These are phyloP conservation scores for Nannospalax galili DNA, from an alignment of 2,113 vertebrate genomes.

Conservation along the genomic window DNA sequence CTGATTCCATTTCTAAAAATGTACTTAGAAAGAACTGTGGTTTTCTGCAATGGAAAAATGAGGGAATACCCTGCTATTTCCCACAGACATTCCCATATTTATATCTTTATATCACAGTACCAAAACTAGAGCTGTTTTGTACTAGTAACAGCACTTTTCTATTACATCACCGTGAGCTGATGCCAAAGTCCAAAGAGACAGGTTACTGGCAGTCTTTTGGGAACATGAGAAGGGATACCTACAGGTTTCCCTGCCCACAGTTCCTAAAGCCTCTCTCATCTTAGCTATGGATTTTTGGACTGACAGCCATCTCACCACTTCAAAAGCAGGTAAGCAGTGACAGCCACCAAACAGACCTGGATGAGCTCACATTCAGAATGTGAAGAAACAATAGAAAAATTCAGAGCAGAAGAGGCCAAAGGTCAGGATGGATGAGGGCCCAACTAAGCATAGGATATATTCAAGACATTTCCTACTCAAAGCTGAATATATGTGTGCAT, in stretches of 20 bases:
- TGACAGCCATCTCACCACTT: not conserved
- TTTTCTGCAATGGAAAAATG: conserved; percentile 23
- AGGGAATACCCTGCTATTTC: not conserved
- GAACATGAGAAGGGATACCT: not conserved
- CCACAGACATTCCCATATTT: conserved; percentile 3
- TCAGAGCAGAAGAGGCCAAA: conserved; percentile 1
- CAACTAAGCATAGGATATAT: not conserved
- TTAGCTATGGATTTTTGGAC: not conserved
- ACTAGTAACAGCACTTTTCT: not conserved
- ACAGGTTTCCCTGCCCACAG: not conserved
- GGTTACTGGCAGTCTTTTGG: not conserved
- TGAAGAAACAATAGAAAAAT: conserved; percentile 24
- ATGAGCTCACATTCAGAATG: not conserved
- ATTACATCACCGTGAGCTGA: not conserved
- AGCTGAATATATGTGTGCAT: not conserved
- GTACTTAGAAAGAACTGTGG: conserved; percentile 34
- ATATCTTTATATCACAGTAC: conserved; percentile 8
- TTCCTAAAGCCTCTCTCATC: not conserved
- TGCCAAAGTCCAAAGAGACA: not conserved
- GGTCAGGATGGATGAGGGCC: not conserved
- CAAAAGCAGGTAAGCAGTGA: not conserved
- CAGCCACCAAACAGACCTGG: not conserved
- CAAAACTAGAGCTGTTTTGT: conserved; percentile 13
- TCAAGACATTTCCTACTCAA: conserved; percentile 4
- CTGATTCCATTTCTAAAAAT: conserved; percentile 19